Percentiles rank a stretch among this genome's conserved stretches.
Conservation (phyloP, 2,113 vertebrate genomes). For the Alces alces region DNA sequence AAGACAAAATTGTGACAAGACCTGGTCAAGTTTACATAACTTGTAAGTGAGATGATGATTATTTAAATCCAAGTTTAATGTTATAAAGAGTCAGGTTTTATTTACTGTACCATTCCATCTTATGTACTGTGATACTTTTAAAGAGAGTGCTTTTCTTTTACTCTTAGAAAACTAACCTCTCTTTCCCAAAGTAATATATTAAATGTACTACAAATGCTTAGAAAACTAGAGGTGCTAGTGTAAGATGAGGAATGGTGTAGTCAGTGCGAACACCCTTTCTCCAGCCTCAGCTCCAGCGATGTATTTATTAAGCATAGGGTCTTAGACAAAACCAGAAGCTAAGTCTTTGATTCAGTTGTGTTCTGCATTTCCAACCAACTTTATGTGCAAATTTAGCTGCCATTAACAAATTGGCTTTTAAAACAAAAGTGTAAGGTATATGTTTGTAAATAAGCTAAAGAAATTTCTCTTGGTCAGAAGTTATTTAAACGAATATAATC, state of each 20-base stretch:
- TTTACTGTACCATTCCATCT: background rate
- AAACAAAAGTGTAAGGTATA: background rate
- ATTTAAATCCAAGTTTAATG: background rate
- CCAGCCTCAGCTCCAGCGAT: background rate
- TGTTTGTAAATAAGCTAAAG: background rate
- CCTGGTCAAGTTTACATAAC: background rate
- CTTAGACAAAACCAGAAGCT: background rate
- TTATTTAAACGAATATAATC: background rate
- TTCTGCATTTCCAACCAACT: background rate
- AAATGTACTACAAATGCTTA: background rate
- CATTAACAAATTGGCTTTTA: background rate
- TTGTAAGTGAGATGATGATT: background rate
- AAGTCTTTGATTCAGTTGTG: background rate
- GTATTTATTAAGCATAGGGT: background rate
- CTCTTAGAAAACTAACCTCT: background rate
- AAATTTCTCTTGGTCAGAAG: background rate
- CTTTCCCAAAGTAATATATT: background rate
- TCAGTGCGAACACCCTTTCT: background rate
- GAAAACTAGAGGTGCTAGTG: background rate
- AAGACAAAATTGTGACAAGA: background rate
- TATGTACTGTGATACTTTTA: background rate
- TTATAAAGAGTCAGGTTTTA: background rate
- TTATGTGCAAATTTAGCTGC: background rate
- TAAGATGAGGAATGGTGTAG: background rate
- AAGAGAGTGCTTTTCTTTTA: background rate